phyloP scores from a whole-genome alignment of 2,888 invertebrate species.

The Eretmocerus hayati region DNA sequence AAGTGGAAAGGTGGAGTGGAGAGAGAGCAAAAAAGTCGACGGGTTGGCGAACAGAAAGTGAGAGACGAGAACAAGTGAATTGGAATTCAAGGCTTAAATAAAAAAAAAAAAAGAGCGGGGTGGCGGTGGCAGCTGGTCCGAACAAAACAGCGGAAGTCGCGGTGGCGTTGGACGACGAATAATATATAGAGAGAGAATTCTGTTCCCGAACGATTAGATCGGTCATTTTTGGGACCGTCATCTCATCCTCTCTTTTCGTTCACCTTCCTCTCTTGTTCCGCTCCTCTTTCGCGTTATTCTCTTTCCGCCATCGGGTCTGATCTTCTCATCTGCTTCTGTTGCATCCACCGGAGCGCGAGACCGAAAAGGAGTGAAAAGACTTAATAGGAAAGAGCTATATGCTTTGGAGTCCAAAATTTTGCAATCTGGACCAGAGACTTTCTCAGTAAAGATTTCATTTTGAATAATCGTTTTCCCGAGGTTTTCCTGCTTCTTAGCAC shows the following conservation, averaged over 20 bases:
- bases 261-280: not conserved
- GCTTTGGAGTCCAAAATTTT: no score
- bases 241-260: conserved; percentile 4
- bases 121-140: conserved; percentile 4
- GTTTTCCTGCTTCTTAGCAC: no score
- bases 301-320: not conserved
- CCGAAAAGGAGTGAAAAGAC: no score
- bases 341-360: not conserved
- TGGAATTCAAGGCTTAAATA: conserved; percentile 10
- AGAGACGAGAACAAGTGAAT: conserved; percentile 5
- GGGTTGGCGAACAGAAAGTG: not conserved
- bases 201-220: conserved; percentile 12
- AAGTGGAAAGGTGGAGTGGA: not conserved
- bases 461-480: no score
- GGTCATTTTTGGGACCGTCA: conserved; percentile 10
- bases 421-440: no score
- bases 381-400: no score
- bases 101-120: no score
- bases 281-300: not conserved
- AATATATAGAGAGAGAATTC: no score
- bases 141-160: conserved; percentile 21
- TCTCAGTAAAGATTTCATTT: no score
- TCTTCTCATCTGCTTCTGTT: no score
- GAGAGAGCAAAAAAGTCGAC: not conserved
- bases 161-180: no score